phyloP scores from a whole-genome alignment of 2,888 invertebrate species.

The Bombyx huttoni region DNA sequence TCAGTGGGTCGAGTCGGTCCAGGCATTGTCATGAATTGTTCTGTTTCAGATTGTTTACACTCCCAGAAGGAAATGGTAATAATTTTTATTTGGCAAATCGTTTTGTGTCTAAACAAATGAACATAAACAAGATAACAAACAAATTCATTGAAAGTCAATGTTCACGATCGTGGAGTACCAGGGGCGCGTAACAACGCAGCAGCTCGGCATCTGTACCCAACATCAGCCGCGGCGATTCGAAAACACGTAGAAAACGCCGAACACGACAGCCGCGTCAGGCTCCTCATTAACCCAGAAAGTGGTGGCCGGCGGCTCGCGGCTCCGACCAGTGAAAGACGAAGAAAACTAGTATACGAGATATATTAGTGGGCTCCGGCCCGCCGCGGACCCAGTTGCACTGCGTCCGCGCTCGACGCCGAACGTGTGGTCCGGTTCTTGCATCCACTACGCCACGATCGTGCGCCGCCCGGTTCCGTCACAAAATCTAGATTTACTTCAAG shows the following conservation, averaged over 20 bases:
- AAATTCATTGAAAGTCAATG: slow-evolving; percentile 8
- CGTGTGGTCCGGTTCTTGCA: slow-evolving; percentile 19
- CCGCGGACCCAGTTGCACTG: slow-evolving; percentile 32
- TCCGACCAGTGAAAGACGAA: slow-evolving; percentile 63
- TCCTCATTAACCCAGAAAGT: slow-evolving; percentile 70
- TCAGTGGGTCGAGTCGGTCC: no score
- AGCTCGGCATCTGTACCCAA: slow-evolving; percentile 25
- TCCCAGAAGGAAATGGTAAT: no score
- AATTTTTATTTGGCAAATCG: background rate
- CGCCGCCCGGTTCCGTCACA: background rate
- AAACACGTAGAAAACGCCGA: slow-evolving; percentile 62
- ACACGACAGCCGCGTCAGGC: slow-evolving; percentile 35
- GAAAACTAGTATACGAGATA: slow-evolving; percentile 64
- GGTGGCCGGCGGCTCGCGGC: slow-evolving; percentile 35
- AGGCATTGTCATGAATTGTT: no score
- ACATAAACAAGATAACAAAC: background rate
- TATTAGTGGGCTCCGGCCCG: slow-evolving; percentile 39
- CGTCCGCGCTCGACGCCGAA: slow-evolving; percentile 27
- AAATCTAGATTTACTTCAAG: background rate
- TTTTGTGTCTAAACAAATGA: background rate
- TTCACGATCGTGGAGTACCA: slow-evolving; percentile 22
- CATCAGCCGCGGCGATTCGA: slow-evolving; percentile 51
- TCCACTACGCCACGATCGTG: slow-evolving; percentile 10
- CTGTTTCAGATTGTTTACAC: no score
- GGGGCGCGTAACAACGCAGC: slow-evolving; percentile 40